Percentiles rank a stretch among this genome's conserved stretches.
Evolutionary conservation across 2,888 invertebrate genomes (phyloP).

Genomic region (Ectobius pallidus): DNA sequence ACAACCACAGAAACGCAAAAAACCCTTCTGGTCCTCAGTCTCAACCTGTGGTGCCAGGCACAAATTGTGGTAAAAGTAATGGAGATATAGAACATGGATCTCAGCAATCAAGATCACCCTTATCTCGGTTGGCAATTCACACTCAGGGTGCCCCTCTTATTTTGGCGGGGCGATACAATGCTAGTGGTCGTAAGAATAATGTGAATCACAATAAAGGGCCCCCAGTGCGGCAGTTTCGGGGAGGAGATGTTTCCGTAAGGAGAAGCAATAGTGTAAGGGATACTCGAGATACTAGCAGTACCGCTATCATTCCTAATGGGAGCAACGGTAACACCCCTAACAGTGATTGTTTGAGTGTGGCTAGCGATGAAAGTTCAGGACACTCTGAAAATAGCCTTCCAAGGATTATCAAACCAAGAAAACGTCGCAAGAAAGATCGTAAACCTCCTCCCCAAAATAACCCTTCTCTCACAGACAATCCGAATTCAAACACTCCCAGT

Average conservation of each 20-base stretch:
- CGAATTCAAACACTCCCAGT: slow-evolving; percentile 52
- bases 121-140: slow-evolving; percentile 79
- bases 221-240: neutral
- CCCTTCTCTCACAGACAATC: slow-evolving; percentile 35
- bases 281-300: slow-evolving; percentile 45
- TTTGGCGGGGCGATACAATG: slow-evolving; percentile 67
- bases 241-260: slow-evolving; percentile 11
- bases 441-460: slow-evolving; percentile 71
- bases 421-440: slow-evolving; percentile 87
- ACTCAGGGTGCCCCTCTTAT: slow-evolving; percentile 87
- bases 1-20: neutral
- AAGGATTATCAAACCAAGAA: slow-evolving; percentile 86
- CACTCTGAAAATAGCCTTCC: slow-evolving; percentile 79
- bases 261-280: neutral
- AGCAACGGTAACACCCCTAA: slow-evolving; percentile 55
- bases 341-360: slow-evolving; percentile 73
- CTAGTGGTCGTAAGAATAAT: slow-evolving; percentile 56
- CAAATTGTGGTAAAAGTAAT: neutral
- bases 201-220: slow-evolving; percentile 42
- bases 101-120: slow-evolving; percentile 55
- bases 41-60: neutral
- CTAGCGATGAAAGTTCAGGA: slow-evolving; percentile 79
- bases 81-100: neutral
- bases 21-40: neutral
- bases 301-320: neutral